A percentile compares a stretch with the other conserved stretches of the same genome.
These are phyloP conservation scores for Cynaeus angustus DNA, from an alignment of 2,888 invertebrate genomes.

Conservation along the genomic window DNA sequence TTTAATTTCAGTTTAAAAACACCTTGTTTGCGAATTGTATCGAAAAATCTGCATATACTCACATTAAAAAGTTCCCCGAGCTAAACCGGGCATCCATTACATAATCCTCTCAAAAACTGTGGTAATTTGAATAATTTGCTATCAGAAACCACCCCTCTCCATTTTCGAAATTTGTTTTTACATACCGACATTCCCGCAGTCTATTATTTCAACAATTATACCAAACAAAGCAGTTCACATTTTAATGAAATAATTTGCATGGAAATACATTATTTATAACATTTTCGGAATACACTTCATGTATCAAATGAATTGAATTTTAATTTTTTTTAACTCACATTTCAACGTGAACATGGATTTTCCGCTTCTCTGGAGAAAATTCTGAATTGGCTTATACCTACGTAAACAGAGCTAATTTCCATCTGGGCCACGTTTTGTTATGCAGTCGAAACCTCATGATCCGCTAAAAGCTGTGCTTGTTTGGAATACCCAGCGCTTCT, in stretches of 20 bases:
- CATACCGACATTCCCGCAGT: not conserved
- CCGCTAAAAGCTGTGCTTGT: constrained; percentile 34
- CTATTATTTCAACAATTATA: constrained; percentile 22
- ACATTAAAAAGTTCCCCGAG: no score
- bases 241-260: constrained; percentile 14
- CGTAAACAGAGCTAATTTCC: constrained; percentile 27
- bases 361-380: constrained; percentile 9
- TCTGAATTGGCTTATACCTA: not conserved
- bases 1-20: no score
- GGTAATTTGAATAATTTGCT: constrained; percentile 1
- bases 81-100: no score
- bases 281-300: constrained; percentile 1
- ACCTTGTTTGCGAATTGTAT: no score
- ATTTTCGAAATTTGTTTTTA: constrained; percentile 5
- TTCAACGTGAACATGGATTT: not conserved
- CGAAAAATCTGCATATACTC: no score
- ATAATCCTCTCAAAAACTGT: no score
- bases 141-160: not conserved
- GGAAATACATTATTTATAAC: constrained; percentile 22
- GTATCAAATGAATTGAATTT: not conserved
- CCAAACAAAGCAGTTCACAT: constrained; percentile 11
- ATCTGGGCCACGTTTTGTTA: constrained; percentile 22
- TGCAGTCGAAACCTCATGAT: constrained; percentile 35
- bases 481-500: constrained; percentile 40
- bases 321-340: not conserved